Evolutionary conservation across 1,140 invertebrate species (phyloP).

Genomic region (Euura saliciscinereae): DNA sequence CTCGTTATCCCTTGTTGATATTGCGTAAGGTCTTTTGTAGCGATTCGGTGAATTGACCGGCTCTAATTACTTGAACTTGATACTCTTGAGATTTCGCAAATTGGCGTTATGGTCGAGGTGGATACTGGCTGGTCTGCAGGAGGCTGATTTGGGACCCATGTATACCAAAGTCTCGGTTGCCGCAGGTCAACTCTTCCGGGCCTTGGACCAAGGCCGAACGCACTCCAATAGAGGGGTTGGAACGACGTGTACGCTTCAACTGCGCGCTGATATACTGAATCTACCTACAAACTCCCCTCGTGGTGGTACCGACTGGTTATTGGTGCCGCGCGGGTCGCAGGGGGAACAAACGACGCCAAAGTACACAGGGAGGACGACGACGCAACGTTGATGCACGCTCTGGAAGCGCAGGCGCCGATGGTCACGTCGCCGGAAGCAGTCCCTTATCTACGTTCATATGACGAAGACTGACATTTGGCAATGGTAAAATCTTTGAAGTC

Average conservation of each 20-base stretch:
- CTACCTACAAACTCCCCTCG: neutral
- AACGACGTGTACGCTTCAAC: neutral
- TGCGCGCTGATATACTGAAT: constrained; percentile 10
- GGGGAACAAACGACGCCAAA: neutral
- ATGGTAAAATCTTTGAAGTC: no score
- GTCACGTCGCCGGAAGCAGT: neutral
- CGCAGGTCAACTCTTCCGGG: constrained; percentile 15
- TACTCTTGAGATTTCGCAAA: constrained; percentile 47
- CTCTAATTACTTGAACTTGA: constrained; percentile 48
- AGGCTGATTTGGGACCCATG: constrained; percentile 50
- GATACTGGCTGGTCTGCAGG: constrained; percentile 32
- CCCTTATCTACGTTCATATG: no score
- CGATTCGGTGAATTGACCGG: no score
- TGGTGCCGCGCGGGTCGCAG: neutral
- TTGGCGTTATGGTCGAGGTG: constrained; percentile 43
- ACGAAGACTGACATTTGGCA: no score
- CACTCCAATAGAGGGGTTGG: constrained; percentile 7
- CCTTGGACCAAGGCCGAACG: neutral
- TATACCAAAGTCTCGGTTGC: constrained; percentile 34
- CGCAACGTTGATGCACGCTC: neutral
- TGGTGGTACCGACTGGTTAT: neutral
- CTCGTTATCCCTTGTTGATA: neutral
- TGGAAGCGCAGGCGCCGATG: neutral
- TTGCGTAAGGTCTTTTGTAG: neutral
- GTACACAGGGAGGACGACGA: neutral